Evolutionary conservation across 2,113 vertebrate genomes (phyloP).

Genomic region (Pimephales promelas): DNA sequence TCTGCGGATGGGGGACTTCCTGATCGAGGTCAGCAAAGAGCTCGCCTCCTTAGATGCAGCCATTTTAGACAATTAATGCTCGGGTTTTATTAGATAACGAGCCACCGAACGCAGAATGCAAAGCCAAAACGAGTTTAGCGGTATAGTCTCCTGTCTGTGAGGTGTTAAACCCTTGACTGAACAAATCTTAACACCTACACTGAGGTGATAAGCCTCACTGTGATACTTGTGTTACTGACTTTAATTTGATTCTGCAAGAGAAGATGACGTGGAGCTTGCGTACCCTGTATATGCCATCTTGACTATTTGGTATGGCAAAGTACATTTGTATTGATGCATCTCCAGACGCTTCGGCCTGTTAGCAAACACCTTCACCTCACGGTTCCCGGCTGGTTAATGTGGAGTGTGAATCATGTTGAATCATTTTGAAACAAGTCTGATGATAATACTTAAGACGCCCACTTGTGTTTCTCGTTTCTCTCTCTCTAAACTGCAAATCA

Average conservation of each 20-base stretch:
- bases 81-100: neutral
- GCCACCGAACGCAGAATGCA: neutral
- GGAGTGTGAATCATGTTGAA: neutral
- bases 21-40: constrained; percentile 80
- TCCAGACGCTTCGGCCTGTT: neutral
- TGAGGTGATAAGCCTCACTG: constrained; percentile 12
- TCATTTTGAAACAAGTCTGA: neutral
- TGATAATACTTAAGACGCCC: constrained; percentile 5
- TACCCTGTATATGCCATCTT: neutral
- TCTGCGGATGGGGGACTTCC: constrained; percentile 92
- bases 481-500: neutral
- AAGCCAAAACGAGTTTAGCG: neutral
- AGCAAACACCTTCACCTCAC: constrained; percentile 3
- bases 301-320: neutral
- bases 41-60: neutral
- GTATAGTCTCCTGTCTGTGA: constrained; percentile 14
- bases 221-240: neutral
- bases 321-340: neutral
- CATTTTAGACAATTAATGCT: neutral
- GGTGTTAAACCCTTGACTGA: constrained; percentile 14
- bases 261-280: neutral
- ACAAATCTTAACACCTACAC: constrained; percentile 8
- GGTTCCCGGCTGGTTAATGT: neutral
- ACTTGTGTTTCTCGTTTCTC: neutral
- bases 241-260: constrained; percentile 20